Evolutionary conservation across 2,113 vertebrate species (phyloP).

Genomic region (Nerophis ophidion): DNA sequence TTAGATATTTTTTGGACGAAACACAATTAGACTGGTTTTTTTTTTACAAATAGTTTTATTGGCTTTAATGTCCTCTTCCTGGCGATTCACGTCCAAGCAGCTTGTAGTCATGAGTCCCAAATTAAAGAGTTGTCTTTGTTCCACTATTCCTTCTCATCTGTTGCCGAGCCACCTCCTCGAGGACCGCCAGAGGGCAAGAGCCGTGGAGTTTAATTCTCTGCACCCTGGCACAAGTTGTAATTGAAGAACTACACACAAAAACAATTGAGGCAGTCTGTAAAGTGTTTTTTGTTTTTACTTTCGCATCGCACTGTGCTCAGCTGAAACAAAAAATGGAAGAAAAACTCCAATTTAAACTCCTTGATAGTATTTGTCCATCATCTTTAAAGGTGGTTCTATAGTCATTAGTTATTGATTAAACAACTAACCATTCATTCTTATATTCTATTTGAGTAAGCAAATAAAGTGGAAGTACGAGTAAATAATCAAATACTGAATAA

Average conservation of each 20-base stretch:
- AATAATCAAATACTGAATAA: too few relatives aligned
- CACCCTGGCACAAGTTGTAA: slow-evolving; percentile 57
- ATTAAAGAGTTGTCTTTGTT: slow-evolving; percentile 48
- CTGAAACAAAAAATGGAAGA: not conserved
- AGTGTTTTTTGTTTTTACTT: not conserved
- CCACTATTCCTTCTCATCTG: slow-evolving; percentile 38
- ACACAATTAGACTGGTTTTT: not conserved
- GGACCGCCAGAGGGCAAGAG: slow-evolving; percentile 18
- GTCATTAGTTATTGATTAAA: not conserved
- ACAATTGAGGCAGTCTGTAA: slow-evolving; percentile 39
- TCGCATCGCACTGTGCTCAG: not conserved
- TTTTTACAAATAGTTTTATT: not conserved
- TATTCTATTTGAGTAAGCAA: too few relatives aligned
- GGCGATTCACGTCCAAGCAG: not conserved
- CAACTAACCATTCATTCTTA: too few relatives aligned
- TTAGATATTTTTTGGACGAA: slow-evolving; percentile 3
- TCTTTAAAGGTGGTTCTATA: not conserved
- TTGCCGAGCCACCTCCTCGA: not conserved
- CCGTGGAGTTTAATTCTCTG: slow-evolving; percentile 40
- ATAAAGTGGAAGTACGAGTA: too few relatives aligned
- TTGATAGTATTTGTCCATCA: not conserved
- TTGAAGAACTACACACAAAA: slow-evolving; percentile 53
- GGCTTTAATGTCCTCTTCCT: not conserved
- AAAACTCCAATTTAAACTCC: not conserved
- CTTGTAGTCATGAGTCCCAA: slow-evolving; percentile 10